phyloP scores from a whole-genome alignment of 92 coral and sea anemone genomes.

The Chrysogorgia sp. region DNA sequence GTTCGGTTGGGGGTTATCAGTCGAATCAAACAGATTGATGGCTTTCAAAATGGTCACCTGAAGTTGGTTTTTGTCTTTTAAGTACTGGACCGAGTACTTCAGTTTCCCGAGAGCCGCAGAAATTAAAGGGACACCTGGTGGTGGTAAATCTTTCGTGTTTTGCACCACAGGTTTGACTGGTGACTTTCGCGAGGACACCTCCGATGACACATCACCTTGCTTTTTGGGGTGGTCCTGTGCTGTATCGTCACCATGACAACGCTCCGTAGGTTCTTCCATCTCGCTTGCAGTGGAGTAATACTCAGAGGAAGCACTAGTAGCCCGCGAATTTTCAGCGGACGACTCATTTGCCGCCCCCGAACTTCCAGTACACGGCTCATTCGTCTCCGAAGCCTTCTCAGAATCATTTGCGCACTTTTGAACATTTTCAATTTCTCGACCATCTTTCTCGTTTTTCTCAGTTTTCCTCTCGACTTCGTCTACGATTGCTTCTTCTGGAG shows the following conservation, averaged over 20 bases:
- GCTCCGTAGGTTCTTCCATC: constrained; percentile 17
- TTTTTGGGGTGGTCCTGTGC: background rate
- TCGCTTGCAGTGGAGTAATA: constrained; percentile 40
- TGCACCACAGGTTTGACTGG: background rate
- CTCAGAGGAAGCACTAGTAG: constrained; percentile 43
- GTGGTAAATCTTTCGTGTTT: background rate
- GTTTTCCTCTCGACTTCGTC: constrained; percentile 53
- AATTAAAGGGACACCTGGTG: background rate
- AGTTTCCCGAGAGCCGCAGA: constrained; percentile 67
- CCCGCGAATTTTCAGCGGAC: constrained; percentile 22
- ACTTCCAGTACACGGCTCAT: background rate
- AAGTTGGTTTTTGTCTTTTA: constrained; percentile 74
- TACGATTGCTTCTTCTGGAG: constrained; percentile 67
- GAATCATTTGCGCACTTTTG: background rate
- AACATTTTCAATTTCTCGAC: background rate
- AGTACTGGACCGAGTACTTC: constrained; percentile 85
- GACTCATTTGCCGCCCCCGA: background rate
- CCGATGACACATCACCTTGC: background rate
- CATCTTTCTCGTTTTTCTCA: background rate
- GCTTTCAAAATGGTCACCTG: constrained; percentile 91
- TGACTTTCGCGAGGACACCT: background rate
- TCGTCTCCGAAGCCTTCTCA: background rate
- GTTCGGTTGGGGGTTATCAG: constrained; percentile 71
- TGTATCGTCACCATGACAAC: background rate
- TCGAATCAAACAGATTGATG: constrained; percentile 63